Evolutionary conservation across 2,888 invertebrate genomes (phyloP), one percentile per base, ranked within the genome.

Genomic region (Steinernema hermaphroditum): DNA sequence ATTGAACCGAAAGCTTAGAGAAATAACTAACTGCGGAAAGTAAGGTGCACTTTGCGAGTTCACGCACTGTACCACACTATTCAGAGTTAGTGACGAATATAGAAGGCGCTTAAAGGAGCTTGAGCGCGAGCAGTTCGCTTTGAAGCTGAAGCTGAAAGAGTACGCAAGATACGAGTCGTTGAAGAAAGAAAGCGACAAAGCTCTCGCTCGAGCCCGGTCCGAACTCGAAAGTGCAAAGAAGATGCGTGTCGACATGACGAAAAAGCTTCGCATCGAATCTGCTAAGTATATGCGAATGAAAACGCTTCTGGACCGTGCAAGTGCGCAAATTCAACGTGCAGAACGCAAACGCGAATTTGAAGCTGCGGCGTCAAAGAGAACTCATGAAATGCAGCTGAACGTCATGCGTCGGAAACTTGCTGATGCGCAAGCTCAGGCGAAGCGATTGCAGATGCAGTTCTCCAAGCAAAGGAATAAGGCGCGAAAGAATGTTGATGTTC

Each of bases 301-400:
- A 72, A 57, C 72, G 57, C 75, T 75, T 32, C 72, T 74, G 16
- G 81, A 82, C 19, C 69, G 76, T 43, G 75, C 79, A 54, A 71
- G 80, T 72, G 74, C 72, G 19, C 76, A 78, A 57, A 72, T 81
- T 27, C 78, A 81, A 69, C 71, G 74, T n/a, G 6, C 76, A 73
- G 73, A 79, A 41, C 74, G 79, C 43, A 82, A 81, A 71, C 57
- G 74, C 22, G 80, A 81, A 34, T 71, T 76, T 62, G 77, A 77
- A 22, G 74, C 72, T 4, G 75, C 68, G 0, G 41, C 76, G 6
- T 75, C 77, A 50, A 75, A 76, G 46, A 27, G 74, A 27, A 73
- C 71, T 16, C 74, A 78, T 29, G 75, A 76, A 9, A 77, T 76
- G 71, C 76, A 79, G 46, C 37, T 80, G 68, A 76, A 75, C 8